Conservation (phyloP, 2,797 vertebrate species). For the Pipistrellus pipistrellus region DNA sequence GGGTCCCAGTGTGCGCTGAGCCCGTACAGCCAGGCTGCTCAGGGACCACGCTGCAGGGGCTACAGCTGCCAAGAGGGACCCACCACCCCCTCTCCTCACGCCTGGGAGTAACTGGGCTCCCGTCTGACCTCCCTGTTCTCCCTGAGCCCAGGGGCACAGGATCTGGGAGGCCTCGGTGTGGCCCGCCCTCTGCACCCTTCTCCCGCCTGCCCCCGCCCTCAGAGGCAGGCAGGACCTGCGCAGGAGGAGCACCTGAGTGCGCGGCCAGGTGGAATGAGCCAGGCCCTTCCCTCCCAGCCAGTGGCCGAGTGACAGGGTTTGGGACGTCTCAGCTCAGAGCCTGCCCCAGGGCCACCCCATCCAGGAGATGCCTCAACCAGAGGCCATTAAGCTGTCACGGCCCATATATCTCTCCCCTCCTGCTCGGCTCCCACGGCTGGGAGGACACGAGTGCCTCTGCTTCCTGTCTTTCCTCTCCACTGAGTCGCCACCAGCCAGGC, state of each 20-base stretch:
- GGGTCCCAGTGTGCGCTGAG: no score
- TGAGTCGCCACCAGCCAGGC: slow-evolving; percentile 78
- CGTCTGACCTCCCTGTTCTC: background rate
- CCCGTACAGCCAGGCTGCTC: fast-evolving
- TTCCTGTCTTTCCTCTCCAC: background rate
- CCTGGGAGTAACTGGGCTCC: background rate
- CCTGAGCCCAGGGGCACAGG: background rate
- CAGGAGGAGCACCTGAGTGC: fast-evolving
- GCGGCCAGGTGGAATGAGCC: background rate
- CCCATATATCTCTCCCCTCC: background rate
- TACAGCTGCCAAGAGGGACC: background rate
- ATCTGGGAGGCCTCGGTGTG: background rate
- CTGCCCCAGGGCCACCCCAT: background rate
- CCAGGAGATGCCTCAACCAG: background rate
- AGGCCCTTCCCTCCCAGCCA: background rate
- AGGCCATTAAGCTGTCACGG: slow-evolving; percentile 53
- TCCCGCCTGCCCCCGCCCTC: background rate
- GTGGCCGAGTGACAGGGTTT: background rate
- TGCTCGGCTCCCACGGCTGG: background rate
- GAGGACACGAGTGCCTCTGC: background rate
- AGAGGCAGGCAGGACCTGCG: background rate
- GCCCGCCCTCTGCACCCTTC: fast-evolving
- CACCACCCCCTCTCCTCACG: background rate
- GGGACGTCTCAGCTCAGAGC: background rate
- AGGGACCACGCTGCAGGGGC: background rate